Percentiles rank a stretch among this genome's conserved stretches.
Evolutionary conservation across 2,113 vertebrate species (phyloP).

Genomic region (Todiramphus chloris): DNA sequence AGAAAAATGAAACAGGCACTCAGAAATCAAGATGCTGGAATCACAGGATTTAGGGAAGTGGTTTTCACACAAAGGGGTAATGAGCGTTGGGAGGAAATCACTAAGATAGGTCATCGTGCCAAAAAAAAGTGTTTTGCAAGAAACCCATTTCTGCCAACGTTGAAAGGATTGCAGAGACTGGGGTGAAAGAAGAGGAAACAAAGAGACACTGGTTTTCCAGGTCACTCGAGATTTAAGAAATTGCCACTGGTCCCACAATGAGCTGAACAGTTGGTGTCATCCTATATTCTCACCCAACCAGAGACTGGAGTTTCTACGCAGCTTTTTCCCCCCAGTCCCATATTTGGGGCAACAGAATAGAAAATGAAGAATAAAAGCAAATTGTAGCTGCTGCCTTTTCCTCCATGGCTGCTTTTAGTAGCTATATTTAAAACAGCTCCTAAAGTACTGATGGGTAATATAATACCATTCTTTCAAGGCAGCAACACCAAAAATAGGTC

Average conservation of each 20-base stretch:
- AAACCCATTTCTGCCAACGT: constrained; percentile 38
- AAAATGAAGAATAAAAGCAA: background rate
- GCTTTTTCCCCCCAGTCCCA: background rate
- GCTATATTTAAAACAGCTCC: background rate
- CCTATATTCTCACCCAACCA: background rate
- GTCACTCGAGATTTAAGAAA: constrained; percentile 18
- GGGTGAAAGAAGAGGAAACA: constrained; percentile 2
- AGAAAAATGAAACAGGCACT: constrained; percentile 21
- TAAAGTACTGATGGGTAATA: fast-evolving
- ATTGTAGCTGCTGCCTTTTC: background rate
- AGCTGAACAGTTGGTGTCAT: background rate
- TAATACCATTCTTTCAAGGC: background rate
- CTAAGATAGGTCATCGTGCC: background rate
- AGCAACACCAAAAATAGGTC: background rate
- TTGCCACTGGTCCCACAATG: background rate
- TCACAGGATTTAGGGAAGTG: constrained; percentile 37
- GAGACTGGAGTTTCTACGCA: background rate
- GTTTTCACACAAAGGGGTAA: constrained; percentile 29
- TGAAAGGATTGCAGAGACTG: constrained; percentile 28
- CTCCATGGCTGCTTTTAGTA: background rate
- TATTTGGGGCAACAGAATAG: background rate
- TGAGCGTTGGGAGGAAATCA: constrained; percentile 14
- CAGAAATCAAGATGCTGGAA: constrained; percentile 36
- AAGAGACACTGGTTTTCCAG: background rate
- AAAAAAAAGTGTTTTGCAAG: background rate